Evolutionary conservation across 2,113 vertebrate genomes (phyloP).

Genomic region (Holacanthus passer): DNA sequence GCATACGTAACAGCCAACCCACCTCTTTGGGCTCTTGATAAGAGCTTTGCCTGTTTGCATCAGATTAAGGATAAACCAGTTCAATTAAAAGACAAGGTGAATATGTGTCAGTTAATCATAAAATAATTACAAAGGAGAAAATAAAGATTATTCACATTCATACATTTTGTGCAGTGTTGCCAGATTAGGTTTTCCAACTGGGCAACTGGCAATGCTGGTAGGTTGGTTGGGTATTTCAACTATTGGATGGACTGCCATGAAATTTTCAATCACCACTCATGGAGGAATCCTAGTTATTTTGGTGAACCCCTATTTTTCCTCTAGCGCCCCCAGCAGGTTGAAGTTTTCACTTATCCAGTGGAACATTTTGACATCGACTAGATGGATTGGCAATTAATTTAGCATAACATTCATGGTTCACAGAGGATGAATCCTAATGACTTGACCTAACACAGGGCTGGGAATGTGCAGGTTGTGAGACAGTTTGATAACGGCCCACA

Average conservation of each 20-base stretch:
- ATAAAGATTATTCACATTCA: not conserved
- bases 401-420: too few species aligned
- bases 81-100: not conserved
- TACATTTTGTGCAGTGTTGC: not conserved
- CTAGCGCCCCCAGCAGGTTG: too few species aligned
- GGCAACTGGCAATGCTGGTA: not conserved
- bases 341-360: too few species aligned
- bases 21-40: constrained; percentile 21
- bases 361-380: too few species aligned
- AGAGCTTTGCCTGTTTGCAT: not conserved
- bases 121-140: not conserved
- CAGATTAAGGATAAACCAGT: not conserved
- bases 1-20: too few species aligned
- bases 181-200: not conserved
- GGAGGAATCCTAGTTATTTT: too few species aligned
- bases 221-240: not conserved
- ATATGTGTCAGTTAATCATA: not conserved
- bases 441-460: too few species aligned
- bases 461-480: too few species aligned
- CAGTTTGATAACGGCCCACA: too few species aligned
- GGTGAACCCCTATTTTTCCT: too few species aligned
- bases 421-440: too few species aligned
- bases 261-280: not conserved
- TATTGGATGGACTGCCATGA: not conserved
- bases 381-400: too few species aligned